Evolutionary conservation across 2,797 vertebrate species (phyloP), one percentile per base, ranked within the genome.

Genomic region (Gobionotothen gibberifrons): DNA sequence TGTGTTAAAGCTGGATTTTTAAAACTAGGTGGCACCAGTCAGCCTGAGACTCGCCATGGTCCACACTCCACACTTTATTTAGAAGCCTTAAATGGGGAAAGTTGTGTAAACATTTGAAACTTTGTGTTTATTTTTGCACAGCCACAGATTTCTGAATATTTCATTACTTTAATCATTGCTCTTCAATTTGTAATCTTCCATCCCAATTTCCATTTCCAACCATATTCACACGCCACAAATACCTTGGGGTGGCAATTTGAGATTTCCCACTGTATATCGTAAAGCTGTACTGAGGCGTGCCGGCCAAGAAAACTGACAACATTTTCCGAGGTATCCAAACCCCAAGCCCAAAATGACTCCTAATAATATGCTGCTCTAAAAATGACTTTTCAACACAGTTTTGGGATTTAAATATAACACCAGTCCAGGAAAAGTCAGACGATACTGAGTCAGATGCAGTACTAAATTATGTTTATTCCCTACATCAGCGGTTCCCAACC

Each of bases 21-120:
- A 36, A 68, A 84, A 77, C 2, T 47, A 64, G 64, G 61, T 75
- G 40, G 57, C 71, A 43, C 81, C 76, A 26, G 58, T 56, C 69
- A 57, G 32, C 32, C 44, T 3, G 46, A 78, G 40, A 42, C 32
- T 17, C 17, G 13, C 53, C 10, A 68, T 3, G 3, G 9, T 63
- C 39, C 75, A 39, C 15, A 46, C 54, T 42, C 29, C 29, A 52
- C 16, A 62, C 21, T 51, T n/a, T 55, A 13, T 36, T 36, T 47
- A 26, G 1, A 51, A n/a, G 56, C 47, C 22, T 58, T 42, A 73
- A 67, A 17, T 16, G 15, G 43, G 15, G 48, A 12, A 19, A 4
- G 2, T 32, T 48, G 9, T 36, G 10, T 47, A 15, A 17, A 62
- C 6, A 22, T 16, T 49, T 52, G 7, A 17, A 61, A 48, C 39